Conservation (phyloP, 2,888 invertebrate genomes). For the Drosophila hamatofila region DNA sequence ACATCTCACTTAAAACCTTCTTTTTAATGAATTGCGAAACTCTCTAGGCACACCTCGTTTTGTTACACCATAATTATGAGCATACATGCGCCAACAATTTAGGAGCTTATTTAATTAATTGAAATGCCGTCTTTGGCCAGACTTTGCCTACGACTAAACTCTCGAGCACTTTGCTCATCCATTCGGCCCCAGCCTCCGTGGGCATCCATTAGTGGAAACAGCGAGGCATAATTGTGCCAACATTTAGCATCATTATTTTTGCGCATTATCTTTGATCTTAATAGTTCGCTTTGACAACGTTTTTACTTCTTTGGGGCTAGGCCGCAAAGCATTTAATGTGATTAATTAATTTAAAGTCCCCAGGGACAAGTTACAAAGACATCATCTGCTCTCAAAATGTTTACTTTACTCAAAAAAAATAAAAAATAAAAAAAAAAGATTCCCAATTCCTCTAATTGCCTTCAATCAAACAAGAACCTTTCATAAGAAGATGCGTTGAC, state of each 20-base stretch:
- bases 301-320: slow-evolving; percentile 20
- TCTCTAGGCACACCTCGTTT: slow-evolving; percentile 9
- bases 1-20: not conserved
- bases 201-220: slow-evolving; percentile 58
- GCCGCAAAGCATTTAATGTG: slow-evolving; percentile 67
- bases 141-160: slow-evolving; percentile 3
- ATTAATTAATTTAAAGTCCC: slow-evolving; percentile 73
- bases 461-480: slow-evolving; percentile 50
- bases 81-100: slow-evolving; percentile 31
- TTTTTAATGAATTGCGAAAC: not conserved
- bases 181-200: slow-evolving; percentile 1
- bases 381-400: slow-evolving; percentile 26
- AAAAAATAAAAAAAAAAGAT: not conserved
- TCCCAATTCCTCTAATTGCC: slow-evolving; percentile 50
- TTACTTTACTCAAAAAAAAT: not conserved
- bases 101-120: slow-evolving; percentile 60
- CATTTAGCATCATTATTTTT: slow-evolving; percentile 74
- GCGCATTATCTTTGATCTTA: slow-evolving; percentile 75
- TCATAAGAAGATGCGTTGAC: slow-evolving; percentile 55
- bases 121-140: slow-evolving; percentile 42
- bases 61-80: slow-evolving; percentile 25
- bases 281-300: slow-evolving; percentile 69
- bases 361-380: slow-evolving; percentile 17
- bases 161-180: slow-evolving; percentile 8
- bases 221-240: slow-evolving; percentile 67